phyloP scores from a whole-genome alignment of 2,888 invertebrate genomes.

The Lagria hirta region DNA sequence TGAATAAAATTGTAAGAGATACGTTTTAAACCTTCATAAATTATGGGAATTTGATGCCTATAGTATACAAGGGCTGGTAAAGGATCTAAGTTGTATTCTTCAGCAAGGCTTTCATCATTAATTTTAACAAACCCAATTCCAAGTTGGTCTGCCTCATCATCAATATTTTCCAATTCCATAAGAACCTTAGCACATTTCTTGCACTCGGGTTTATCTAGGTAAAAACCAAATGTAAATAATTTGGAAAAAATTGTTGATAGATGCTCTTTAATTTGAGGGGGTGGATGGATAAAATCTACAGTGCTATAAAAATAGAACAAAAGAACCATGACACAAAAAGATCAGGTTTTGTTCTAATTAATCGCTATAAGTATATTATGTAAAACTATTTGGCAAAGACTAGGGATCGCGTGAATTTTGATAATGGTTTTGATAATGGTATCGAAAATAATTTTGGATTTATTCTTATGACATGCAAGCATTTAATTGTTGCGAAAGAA shows the following conservation, averaged over 20 bases:
- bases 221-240: background rate
- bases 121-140: conserved; percentile 95
- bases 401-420: conserved; percentile 16
- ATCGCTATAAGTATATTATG: conserved; percentile 24
- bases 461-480: conserved; percentile 11
- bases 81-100: conserved; percentile 88
- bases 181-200: conserved; percentile 89
- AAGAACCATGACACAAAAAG: conserved; percentile 20
- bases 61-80: conserved; percentile 90
- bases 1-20: too few species aligned
- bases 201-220: conserved; percentile 86
- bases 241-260: background rate
- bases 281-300: conserved; percentile 8
- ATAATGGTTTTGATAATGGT: conserved; percentile 7
- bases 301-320: conserved; percentile 12
- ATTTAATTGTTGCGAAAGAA: background rate
- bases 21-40: conserved; percentile 82
- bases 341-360: conserved; percentile 11
- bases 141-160: conserved; percentile 91
- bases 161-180: conserved; percentile 90
- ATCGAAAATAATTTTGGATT: conserved; percentile 16
- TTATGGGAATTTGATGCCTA: conserved; percentile 90
- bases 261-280: too few species aligned
- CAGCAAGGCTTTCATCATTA: conserved; percentile 85
- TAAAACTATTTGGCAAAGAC: conserved; percentile 35